These are phyloP conservation scores for Drosophila melanosoma DNA, from an alignment of 2,888 invertebrate genomes.

Conservation along the genomic window DNA sequence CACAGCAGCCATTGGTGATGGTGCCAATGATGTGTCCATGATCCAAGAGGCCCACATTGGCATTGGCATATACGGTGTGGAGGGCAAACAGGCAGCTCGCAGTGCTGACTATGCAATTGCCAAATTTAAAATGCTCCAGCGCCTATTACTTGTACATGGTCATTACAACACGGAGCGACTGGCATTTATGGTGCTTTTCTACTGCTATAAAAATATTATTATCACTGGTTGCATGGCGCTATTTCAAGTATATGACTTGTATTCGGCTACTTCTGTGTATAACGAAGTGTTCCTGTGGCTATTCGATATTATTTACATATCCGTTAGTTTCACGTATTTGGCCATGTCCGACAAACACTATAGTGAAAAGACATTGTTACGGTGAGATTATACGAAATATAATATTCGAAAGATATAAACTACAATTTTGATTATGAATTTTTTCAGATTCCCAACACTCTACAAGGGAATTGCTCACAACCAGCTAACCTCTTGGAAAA, in stretches of 20 bases:
- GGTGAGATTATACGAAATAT: conserved; percentile 80
- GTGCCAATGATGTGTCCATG: conserved; percentile 99
- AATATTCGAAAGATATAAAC: not conserved
- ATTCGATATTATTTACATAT: conserved; percentile 91
- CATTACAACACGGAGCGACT: conserved; percentile 92
- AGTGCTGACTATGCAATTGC: conserved; percentile 94
- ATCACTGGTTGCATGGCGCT: conserved; percentile 88
- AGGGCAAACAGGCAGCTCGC: conserved; percentile 89
- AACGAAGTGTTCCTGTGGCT: conserved; percentile 90
- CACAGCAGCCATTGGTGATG: conserved; percentile 97
- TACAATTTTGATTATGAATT: not conserved
- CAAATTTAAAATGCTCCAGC: conserved; percentile 91
- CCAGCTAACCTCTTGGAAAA: conserved; percentile 87
- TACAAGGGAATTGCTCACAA: conserved; percentile 88
- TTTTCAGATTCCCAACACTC: conserved; percentile 87
- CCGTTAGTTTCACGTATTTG: conserved; percentile 89
- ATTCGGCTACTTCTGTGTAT: conserved; percentile 88
- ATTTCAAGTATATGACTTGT: conserved; percentile 86
- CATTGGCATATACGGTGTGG: conserved; percentile 89
- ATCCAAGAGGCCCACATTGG: conserved; percentile 98
- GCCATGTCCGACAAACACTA: conserved; percentile 91
- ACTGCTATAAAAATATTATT: conserved; percentile 93
- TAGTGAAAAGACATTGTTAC: conserved; percentile 85
- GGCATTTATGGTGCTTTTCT: conserved; percentile 91
- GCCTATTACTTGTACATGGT: conserved; percentile 91